phyloP scores from a whole-genome alignment of 1,140 invertebrate species.

The Drosophila arawakana region DNA sequence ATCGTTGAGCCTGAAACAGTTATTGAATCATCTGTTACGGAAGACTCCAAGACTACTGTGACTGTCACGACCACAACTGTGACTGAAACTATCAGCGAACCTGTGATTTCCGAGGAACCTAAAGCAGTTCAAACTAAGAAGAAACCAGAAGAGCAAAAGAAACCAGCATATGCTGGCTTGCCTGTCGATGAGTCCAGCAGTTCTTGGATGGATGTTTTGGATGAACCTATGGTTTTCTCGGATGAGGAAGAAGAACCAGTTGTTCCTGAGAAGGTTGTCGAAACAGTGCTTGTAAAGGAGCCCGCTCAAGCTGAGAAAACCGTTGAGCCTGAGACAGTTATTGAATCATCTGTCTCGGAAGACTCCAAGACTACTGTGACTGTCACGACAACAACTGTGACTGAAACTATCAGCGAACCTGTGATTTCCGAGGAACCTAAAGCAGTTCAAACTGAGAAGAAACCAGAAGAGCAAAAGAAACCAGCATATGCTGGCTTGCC shows the following conservation, averaged over 20 bases:
- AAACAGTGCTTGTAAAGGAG: not conserved
- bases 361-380: constrained; percentile 14
- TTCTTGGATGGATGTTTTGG: constrained; percentile 81
- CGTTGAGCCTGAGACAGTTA: not conserved
- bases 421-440: constrained; percentile 9
- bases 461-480: constrained; percentile 48
- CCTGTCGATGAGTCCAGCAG: constrained; percentile 84
- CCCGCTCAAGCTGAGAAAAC: not conserved
- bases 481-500: constrained; percentile 82
- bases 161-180: constrained; percentile 78
- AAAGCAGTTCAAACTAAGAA: constrained; percentile 26
- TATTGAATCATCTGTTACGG: not conserved
- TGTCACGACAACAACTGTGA: constrained; percentile 16
- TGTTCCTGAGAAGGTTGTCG: constrained; percentile 7
- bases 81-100: constrained; percentile 15
- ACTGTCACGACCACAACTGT: constrained; percentile 13
- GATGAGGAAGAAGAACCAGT: constrained; percentile 77
- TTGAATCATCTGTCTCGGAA: too few species aligned
- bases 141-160: constrained; percentile 32
- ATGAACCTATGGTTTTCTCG: constrained; percentile 3
- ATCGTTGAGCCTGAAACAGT: constrained; percentile 5
- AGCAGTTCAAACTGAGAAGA: constrained; percentile 32
- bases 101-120: not conserved
- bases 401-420: constrained; percentile 13
- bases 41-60: constrained; percentile 14